Evolutionary conservation across 1,140 invertebrate genomes (phyloP).

Genomic region (Monomorium pharaonis): DNA sequence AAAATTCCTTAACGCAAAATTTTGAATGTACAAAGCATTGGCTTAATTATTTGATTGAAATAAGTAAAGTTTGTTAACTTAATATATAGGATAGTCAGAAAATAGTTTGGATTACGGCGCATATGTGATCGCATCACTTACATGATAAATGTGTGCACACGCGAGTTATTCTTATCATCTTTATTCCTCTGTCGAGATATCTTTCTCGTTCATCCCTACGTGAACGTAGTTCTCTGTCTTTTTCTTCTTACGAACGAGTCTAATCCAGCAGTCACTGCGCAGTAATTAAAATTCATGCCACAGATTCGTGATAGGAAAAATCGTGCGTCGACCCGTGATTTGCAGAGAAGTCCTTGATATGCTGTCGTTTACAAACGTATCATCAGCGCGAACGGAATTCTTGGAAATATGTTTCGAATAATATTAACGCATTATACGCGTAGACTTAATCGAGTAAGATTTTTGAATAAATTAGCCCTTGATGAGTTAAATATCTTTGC

Average conservation of each 20-base stretch:
- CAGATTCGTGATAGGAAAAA: constrained; percentile 54
- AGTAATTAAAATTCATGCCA: constrained; percentile 64
- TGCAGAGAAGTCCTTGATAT: constrained; percentile 2
- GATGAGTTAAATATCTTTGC: not conserved
- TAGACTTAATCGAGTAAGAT: not conserved
- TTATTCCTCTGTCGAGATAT: constrained; percentile 59
- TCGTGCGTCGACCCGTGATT: not conserved
- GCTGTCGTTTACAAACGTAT: not conserved
- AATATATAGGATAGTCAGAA: constrained; percentile 11
- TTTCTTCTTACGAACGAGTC: constrained; percentile 6
- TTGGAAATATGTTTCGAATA: not conserved
- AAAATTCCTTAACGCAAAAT: not conserved
- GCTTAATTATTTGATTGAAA: not conserved
- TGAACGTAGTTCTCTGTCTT: not conserved
- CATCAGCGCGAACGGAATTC: not conserved
- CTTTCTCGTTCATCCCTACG: constrained; percentile 17
- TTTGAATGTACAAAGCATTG: not conserved
- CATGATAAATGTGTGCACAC: constrained; percentile 63
- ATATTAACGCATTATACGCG: not conserved
- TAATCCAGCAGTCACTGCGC: constrained; percentile 54
- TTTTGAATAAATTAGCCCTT: not conserved
- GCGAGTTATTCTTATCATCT: constrained; percentile 63
- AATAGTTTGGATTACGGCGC: constrained; percentile 12
- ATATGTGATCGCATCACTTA: constrained; percentile 13
- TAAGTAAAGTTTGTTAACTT: not conserved